Percentiles rank a stretch among this genome's conserved stretches.
Conservation (phyloP, 2,888 invertebrate species). For the Ditula angustiorana region DNA sequence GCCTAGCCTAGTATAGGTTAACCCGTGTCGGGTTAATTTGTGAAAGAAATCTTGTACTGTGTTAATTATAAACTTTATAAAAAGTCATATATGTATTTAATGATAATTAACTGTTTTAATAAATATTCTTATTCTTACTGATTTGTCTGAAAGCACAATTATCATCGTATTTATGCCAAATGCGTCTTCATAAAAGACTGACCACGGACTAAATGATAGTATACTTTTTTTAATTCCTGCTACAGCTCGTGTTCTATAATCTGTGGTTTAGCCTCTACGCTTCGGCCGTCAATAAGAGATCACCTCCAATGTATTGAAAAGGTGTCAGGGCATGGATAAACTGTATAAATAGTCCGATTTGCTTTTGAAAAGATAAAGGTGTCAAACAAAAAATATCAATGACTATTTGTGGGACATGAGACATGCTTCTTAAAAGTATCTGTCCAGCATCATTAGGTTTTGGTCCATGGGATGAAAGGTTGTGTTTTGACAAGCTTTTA, state of each 20-base stretch:
- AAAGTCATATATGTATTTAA: no score
- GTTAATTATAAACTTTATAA: no score
- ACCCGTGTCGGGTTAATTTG: no score
- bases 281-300: slow-evolving; percentile 14
- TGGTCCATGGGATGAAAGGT: not conserved
- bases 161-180: not conserved
- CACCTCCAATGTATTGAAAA: slow-evolving; percentile 33
- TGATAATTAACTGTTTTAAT: no score
- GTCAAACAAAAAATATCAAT: slow-evolving; percentile 46
- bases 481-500: not conserved
- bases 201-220: slow-evolving; percentile 2
- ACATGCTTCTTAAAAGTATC: slow-evolving; percentile 50
- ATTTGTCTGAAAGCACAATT: no score
- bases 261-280: no score
- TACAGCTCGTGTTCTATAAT: slow-evolving; percentile 1
- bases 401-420: slow-evolving; percentile 42
- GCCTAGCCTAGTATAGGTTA: no score
- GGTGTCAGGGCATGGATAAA: slow-evolving; percentile 40
- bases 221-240: not conserved
- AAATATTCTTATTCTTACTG: no score
- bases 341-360: slow-evolving; percentile 33
- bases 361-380: slow-evolving; percentile 43
- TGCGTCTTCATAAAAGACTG: not conserved
- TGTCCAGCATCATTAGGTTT: slow-evolving; percentile 26
- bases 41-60: no score